Conservation (phyloP, 2,888 invertebrate genomes). For the Melanostoma scalare region DNA sequence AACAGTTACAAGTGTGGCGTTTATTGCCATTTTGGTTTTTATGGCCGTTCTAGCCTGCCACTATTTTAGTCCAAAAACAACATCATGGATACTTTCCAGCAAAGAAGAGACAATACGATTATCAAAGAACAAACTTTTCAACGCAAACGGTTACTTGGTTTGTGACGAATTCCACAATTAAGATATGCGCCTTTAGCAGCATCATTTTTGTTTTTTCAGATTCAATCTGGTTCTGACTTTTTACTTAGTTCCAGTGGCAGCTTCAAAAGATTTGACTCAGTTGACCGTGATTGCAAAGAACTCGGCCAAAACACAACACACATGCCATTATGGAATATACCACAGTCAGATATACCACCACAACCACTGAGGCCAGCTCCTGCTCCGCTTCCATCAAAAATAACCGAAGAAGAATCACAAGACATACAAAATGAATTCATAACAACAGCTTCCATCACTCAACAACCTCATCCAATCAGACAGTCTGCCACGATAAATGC, state of each 20-base stretch:
- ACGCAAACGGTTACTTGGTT: conserved; percentile 87
- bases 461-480: conserved; percentile 50
- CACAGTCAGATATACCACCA: conserved; percentile 84
- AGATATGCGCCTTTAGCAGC: background rate
- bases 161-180: conserved; percentile 62
- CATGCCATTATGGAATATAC: conserved; percentile 80
- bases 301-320: conserved; percentile 81
- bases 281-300: conserved; percentile 84
- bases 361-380: conserved; percentile 87
- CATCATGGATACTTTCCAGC: conserved; percentile 81
- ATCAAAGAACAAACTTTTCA: conserved; percentile 83
- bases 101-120: conserved; percentile 82
- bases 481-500: conserved; percentile 52
- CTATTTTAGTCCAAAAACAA: conserved; percentile 79
- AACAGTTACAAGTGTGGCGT: conserved; percentile 78
- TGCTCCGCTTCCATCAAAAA: conserved; percentile 76
- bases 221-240: conserved; percentile 86
- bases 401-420: conserved; percentile 77
- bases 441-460: conserved; percentile 39
- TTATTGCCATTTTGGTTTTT: conserved; percentile 78
- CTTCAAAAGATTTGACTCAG: conserved; percentile 86
- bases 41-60: conserved; percentile 80
- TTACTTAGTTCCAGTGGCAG: conserved; percentile 85
- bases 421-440: conserved; percentile 73
- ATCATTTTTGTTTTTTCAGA: conserved; percentile 81